Base-by-base conservation (phyloP, 2,797 vertebrate species). In the Crocodylus rhombifer region DNA sequence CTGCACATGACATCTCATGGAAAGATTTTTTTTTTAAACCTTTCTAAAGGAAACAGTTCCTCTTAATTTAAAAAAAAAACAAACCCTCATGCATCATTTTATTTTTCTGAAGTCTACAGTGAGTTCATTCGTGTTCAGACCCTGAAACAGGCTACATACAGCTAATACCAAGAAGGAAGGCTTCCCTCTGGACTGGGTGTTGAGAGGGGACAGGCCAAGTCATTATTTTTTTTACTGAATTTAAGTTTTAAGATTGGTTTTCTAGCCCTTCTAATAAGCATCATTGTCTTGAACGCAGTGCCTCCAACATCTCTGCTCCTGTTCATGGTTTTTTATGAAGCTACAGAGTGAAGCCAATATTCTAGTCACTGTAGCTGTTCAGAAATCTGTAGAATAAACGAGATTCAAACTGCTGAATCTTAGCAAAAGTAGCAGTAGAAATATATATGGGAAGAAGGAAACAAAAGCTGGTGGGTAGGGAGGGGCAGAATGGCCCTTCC, bases 91-190 rank as follows among this genome's bases (percentile, higher is more conserved):
- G 42, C 1, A 0, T 61, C 60, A n/a, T 20, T 30, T 20, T 55
- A 1, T 28, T 0, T 90, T 80, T 28, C 81, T 62, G 77, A 1
- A 3, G 2, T 23, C 42, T 56, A 21, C n/a, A 1, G 1, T 1
- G 58, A 0, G 0, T 80, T 86, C 80, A 81, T 79, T 88, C 6
- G 64, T 28, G 14, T 51, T 73, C 69, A n/a, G 69, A 55, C 77
- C 64, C 62, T 12, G 64, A 77, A 65, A 20, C 3, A 56, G 42
- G 42, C 42, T 51, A n/a, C 0, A 0, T 74, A 58, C 86, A 26
- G 71, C 88, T 62, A 62, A 89, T 74, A 61, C 90, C 77, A 28
- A 67, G 63, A 55, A 7, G 30, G 15, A 36, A n/a, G 2, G 26
- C 7, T 80, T 91, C 87, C 63, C 4, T 30, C 15, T 30, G 0